A percentile compares a stretch with the other conserved stretches of the same genome.
Conservation (phyloP, 2,797 vertebrate genomes). For the Jordanella pulchra region DNA sequence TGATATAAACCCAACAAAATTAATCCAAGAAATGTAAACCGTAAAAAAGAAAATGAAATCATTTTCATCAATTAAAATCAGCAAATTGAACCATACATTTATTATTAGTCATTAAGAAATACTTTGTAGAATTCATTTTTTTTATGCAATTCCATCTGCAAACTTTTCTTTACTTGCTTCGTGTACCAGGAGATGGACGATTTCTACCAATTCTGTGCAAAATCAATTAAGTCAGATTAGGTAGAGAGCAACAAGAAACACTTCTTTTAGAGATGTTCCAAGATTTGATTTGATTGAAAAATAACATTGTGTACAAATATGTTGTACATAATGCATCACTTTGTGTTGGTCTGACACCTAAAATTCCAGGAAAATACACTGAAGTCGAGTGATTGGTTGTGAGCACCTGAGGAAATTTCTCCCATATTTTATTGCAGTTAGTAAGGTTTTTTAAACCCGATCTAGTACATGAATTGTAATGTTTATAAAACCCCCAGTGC, state of each 20-base stretch:
- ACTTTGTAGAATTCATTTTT: no score
- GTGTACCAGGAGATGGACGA: no score
- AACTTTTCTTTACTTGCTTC: no score
- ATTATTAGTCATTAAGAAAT: no score
- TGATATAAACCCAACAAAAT: neutral
- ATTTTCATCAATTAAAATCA: neutral
- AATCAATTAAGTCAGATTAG: no score
- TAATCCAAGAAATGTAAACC: neutral
- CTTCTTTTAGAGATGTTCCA: neutral
- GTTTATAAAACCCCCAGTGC: slow-evolving; percentile 5
- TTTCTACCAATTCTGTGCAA: no score
- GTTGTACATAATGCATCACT: no score
- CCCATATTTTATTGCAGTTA: neutral
- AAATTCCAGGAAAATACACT: neutral
- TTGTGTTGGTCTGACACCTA: neutral
- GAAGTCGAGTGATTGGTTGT: neutral
- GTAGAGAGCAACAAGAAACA: no score
- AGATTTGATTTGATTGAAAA: neutral
- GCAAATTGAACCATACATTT: neutral
- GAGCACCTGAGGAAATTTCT: no score
- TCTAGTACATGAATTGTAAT: neutral
- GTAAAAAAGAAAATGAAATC: neutral
- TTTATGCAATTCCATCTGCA: no score
- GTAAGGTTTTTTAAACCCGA: neutral
- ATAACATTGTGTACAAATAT: no score